Base-by-base conservation (phyloP, 2,113 vertebrate species). In the Athene cunicularia region DNA sequence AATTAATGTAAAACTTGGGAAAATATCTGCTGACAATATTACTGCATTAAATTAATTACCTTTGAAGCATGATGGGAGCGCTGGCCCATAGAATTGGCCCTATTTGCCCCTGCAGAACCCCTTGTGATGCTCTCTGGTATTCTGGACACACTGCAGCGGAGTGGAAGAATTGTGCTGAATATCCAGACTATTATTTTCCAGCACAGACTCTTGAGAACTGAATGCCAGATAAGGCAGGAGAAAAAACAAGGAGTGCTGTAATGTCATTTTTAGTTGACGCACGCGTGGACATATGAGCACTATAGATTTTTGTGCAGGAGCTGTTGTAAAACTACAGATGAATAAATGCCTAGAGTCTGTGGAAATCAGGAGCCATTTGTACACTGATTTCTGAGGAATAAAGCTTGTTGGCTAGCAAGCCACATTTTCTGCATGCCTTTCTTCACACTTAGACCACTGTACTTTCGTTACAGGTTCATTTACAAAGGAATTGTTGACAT, bases 271-370 rank as follows among this genome's bases (percentile, higher is more conserved):
- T n/a, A 50, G 41, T 11, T 88, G 86, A 47, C 0, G 2, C 58
- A 62, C 8, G 2, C 8, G 2, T 8, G 28, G 26, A 11, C 14
- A 1, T 49, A 41, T 0, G 2, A 62, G 15, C 32, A 45, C 37
- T 2, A 1, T 12, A n/a, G 24, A 21, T 56, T 27, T 83, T 60
- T 86, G 39, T 90, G 33, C 24, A 2, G 59, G 18, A n/a, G 33
- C 66, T 72, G 23, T 82, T 64, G 33, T 86, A 88, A 90, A 88
- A 64, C 21, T 21, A 20, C 23, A 28, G 53, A 26, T 80, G 58
- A 73, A 43, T 76, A 60, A 82, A 64, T 45, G 19, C 27, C 12
- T 39, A 37, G 28, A 72, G 62, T 55, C 52, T 68, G n/a, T 94
- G 75, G 80, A 83, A 81, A 35, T 64, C 14, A 2, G 17, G 30